Percentiles rank a stretch among this genome's conserved stretches.
phyloP scores from a whole-genome alignment of 2,797 vertebrate species.

The Psittacula derbiana region DNA sequence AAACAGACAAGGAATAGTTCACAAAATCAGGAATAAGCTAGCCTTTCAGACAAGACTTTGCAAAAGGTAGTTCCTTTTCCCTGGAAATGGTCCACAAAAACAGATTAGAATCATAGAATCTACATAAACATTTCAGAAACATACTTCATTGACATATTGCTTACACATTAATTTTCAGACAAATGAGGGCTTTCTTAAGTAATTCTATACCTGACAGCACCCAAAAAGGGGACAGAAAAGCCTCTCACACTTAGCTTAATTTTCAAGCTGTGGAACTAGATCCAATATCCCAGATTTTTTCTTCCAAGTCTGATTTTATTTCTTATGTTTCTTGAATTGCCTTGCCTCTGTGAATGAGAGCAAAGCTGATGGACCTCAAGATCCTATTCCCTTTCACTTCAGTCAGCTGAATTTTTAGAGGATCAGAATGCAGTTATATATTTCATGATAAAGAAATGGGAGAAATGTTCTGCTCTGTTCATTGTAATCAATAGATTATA shows the following conservation, averaged over 20 bases:
- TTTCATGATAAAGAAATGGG: background rate
- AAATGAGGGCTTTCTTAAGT: background rate
- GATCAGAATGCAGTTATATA: background rate
- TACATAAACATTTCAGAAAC: background rate
- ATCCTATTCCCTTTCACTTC: background rate
- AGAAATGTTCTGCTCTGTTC: constrained; percentile 26
- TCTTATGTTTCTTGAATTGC: background rate
- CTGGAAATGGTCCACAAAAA: background rate
- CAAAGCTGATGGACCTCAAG: background rate
- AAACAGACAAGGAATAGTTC: background rate
- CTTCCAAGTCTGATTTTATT: background rate
- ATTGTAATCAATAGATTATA: constrained; percentile 24
- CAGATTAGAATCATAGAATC: background rate
- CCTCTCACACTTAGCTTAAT: accelerated
- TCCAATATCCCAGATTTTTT: background rate
- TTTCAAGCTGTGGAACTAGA: background rate
- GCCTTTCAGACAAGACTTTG: background rate
- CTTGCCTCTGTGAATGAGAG: background rate
- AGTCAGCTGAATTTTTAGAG: background rate
- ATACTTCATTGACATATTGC: background rate
- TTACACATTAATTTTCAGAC: background rate
- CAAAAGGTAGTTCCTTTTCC: background rate
- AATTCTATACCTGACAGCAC: background rate
- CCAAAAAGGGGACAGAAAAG: background rate
- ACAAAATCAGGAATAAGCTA: background rate